Evolutionary conservation across 2,797 vertebrate species (phyloP).

Genomic region (Mormyrops boulengeri): DNA sequence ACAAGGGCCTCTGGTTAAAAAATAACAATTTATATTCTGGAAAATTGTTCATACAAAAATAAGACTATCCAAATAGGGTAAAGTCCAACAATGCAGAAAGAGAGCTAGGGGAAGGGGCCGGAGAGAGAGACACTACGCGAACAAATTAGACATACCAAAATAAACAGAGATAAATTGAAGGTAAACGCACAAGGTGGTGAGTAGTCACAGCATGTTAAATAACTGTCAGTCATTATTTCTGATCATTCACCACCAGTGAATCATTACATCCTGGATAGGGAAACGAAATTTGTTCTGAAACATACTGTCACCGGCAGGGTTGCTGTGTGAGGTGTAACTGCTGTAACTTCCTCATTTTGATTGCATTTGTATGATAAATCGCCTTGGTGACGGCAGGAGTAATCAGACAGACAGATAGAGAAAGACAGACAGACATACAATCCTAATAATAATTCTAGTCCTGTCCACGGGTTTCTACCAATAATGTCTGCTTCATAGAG

Average conservation of each 20-base stretch:
- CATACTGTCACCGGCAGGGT: not conserved
- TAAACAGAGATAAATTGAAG: not conserved
- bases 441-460: no score
- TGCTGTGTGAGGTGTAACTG: not conserved
- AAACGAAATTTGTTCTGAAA: not conserved
- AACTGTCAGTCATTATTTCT: not conserved
- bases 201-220: not conserved
- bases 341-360: not conserved
- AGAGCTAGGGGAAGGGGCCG: not conserved
- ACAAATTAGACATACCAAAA: not conserved
- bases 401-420: not conserved
- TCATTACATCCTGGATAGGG: not conserved
- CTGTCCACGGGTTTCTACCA: not conserved
- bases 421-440: no score
- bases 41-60: not conserved
- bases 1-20: not conserved
- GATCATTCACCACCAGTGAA: not conserved
- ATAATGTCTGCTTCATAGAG: not conserved
- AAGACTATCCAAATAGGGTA: not conserved
- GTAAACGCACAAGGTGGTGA: not conserved
- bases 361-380: not conserved
- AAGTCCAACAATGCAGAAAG: not conserved
- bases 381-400: not conserved
- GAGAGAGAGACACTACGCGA: not conserved
- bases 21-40: not conserved